These are phyloP conservation scores for Thunnus maccoyii DNA, from an alignment of 2,113 vertebrate genomes.

Conservation along the genomic window DNA sequence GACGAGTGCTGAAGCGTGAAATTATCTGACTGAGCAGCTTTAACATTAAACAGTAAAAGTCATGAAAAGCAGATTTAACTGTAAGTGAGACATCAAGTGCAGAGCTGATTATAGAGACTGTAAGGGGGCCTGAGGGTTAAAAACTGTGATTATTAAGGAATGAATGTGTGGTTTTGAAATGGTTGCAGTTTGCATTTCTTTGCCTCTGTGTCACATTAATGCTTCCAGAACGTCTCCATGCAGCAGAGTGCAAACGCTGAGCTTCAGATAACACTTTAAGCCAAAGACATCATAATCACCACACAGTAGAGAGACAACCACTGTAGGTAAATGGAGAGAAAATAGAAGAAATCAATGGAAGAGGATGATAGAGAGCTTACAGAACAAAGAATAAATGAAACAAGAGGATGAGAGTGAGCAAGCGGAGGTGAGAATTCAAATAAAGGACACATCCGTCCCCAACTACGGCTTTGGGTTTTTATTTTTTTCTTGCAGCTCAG, in stretches of 20 bases:
- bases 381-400: conserved; percentile 13
- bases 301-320: not conserved
- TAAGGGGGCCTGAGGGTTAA: not conserved
- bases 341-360: not conserved
- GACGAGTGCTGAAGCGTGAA: not conserved
- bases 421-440: conserved; percentile 41
- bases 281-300: conserved; percentile 27
- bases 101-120: too few species aligned
- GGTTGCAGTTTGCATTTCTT: not conserved
- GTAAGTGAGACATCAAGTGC: not conserved
- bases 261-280: conserved; percentile 4
- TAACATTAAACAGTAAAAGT: not conserved
- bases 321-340: not conserved
- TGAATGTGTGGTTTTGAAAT: not conserved
- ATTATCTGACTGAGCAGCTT: not conserved
- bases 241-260: not conserved
- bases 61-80: not conserved
- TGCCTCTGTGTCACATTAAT: not conserved
- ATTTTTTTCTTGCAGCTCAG: not conserved
- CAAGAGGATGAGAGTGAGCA: not conserved
- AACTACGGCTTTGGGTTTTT: not conserved
- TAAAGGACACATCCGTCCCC: conserved; percentile 18
- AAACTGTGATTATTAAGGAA: not conserved
- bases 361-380: not conserved
- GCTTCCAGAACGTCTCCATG: not conserved